Base-by-base conservation (phyloP, 2,888 invertebrate species). In the Sesamia inferens region DNA sequence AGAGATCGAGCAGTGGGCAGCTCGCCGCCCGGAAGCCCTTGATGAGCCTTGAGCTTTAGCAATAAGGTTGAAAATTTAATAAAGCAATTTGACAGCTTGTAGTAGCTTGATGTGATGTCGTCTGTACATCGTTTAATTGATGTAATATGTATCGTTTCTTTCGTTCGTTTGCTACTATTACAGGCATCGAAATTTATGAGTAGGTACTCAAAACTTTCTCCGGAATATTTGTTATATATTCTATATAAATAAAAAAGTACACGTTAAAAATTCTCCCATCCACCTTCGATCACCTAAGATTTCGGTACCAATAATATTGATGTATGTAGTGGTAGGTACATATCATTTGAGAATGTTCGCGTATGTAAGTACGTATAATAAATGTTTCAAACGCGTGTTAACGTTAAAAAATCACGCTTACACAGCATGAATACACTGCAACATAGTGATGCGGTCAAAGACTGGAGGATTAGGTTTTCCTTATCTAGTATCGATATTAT, bases 401-500 rank as follows among this genome's bases (percentile, higher is more conserved):
- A 10, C n/a, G 10, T 54, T n/a, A 54, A n/a, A n/a, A 68, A 72
- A 66, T 58, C 87, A 90, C 86, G 86, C 78, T 42, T 39, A 57
- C 63, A 42, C 57, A 57, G 66, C 86, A 81, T 88, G 87, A 71
- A 51, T 71, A 69, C 19, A 69, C 44, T 63, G 59, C 59, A 77
- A 81, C 58, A 69, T 71, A 64, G 69, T 68, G 68, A 71, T 71
- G 78, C 78, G 83, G 76, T 73, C 79, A 74, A 83, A 86, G 71
- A 81, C 85, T 73, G 58, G 61, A 48, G 83, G 87, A 90, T 89
- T 87, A 89, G 78, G 61, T 44, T 39, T 66, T 31, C 74, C 83
- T 88, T 89, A 90, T 90, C 90, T 75, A 72, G 81, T 89, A 91
- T 90, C 89, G 79, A 42, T 65, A 65, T 76, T 87, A 90, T 88